Conservation (phyloP, 2,797 vertebrate genomes). For the Hippoglossus hippoglossus region DNA sequence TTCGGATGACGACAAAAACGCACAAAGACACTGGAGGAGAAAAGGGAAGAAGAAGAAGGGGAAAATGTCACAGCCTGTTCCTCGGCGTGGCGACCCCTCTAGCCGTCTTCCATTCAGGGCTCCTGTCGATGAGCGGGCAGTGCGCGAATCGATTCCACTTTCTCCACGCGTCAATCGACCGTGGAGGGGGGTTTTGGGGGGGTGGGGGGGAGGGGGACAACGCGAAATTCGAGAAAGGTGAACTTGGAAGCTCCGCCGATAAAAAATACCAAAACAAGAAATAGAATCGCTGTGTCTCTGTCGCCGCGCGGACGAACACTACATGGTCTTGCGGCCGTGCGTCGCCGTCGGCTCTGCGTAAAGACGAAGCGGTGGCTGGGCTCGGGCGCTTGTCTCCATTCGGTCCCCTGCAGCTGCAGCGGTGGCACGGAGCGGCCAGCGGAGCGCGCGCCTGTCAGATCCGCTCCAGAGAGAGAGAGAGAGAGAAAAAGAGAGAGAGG, state of each 20-base stretch:
- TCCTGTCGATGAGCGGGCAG: conserved; percentile 47
- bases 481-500: conserved; percentile 57
- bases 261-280: neutral
- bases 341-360: conserved; percentile 58
- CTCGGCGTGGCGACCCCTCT: conserved; percentile 56
- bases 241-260: neutral
- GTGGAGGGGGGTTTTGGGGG: conserved; percentile 24
- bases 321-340: conserved; percentile 51
- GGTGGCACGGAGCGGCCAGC: conserved; percentile 72
- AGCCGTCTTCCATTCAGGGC: conserved; percentile 78
- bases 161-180: conserved; percentile 59
- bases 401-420: conserved; percentile 68
- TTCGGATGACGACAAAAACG: neutral
- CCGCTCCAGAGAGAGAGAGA: conserved; percentile 56
- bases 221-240: too few relatives aligned
- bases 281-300: conserved; percentile 4
- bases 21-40: conserved; percentile 8
- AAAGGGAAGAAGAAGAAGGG: neutral
- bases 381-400: conserved; percentile 70
- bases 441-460: conserved; percentile 77
- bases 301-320: conserved; percentile 35
- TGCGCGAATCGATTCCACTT: conserved; percentile 71
- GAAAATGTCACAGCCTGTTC: conserved; percentile 48
- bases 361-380: conserved; percentile 42
- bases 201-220: too few relatives aligned